phyloP scores from a whole-genome alignment of 2,113 vertebrate genomes.

The Saimiri boliviensis region DNA sequence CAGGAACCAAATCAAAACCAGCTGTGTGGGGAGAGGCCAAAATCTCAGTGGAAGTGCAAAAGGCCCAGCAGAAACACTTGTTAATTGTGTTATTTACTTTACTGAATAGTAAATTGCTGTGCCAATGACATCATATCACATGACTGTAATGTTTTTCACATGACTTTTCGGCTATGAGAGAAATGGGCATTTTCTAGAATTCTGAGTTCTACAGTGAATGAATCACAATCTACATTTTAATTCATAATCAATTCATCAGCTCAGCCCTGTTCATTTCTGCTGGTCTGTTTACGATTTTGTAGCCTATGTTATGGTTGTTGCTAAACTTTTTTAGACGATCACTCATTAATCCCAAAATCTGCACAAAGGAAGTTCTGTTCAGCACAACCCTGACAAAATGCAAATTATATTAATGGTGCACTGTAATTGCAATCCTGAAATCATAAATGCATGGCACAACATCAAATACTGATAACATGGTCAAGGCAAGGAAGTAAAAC shows the following conservation, averaged over 20 bases:
- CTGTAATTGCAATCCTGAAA: background rate
- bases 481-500: background rate
- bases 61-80: constrained; percentile 66
- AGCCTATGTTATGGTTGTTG: background rate
- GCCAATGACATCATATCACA: constrained; percentile 58
- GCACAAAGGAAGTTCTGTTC: background rate
- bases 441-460: background rate
- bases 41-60: constrained; percentile 63
- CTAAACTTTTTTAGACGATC: background rate
- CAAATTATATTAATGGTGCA: background rate
- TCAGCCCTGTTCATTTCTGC: background rate
- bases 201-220: background rate
- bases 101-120: constrained; percentile 14
- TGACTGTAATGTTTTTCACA: constrained; percentile 44
- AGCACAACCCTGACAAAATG: background rate
- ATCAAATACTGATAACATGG: background rate
- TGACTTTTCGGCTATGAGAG: constrained; percentile 19
- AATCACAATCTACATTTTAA: constrained; percentile 28
- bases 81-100: constrained; percentile 69
- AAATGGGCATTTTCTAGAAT: constrained; percentile 48
- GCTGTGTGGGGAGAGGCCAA: constrained; percentile 78
- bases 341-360: background rate
- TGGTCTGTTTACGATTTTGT: background rate
- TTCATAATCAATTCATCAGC: background rate
- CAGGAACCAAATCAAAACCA: constrained; percentile 82